phyloP scores from a whole-genome alignment of 2,113 vertebrate species.

The Corythoichthys intestinalis region DNA sequence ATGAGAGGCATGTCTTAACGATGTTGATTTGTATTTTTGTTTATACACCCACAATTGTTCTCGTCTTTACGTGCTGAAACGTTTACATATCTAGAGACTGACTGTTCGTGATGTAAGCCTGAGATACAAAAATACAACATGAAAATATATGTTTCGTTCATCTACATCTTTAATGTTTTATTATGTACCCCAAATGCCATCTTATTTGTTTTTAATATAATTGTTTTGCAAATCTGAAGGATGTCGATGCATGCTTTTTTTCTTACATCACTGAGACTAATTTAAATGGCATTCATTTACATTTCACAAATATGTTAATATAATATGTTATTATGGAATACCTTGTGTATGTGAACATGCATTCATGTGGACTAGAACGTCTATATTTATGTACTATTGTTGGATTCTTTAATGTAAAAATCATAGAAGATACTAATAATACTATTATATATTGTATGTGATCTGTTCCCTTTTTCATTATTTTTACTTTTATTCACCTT shows the following conservation, averaged over 20 bases:
- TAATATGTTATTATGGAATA: slow-evolving; percentile 9
- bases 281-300: slow-evolving; percentile 48
- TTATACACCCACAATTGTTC: slow-evolving; percentile 10
- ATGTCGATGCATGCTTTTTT: slow-evolving; percentile 45
- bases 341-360: slow-evolving; percentile 16
- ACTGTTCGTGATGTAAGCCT: slow-evolving; percentile 57
- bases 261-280: slow-evolving; percentile 38
- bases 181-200: slow-evolving; percentile 37
- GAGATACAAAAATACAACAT: slow-evolving; percentile 61
- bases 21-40: neutral
- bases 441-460: slow-evolving; percentile 12
- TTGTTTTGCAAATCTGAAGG: slow-evolving; percentile 48
- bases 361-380: slow-evolving; percentile 28
- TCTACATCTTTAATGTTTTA: slow-evolving; percentile 30
- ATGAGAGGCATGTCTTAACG: neutral
- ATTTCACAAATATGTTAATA: slow-evolving; percentile 56
- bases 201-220: slow-evolving; percentile 54
- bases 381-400: slow-evolving; percentile 40
- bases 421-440: slow-evolving; percentile 24
- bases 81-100: slow-evolving; percentile 65
- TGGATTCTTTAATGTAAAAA: slow-evolving; percentile 35
- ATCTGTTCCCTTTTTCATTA: slow-evolving; percentile 32
- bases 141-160: neutral
- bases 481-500: slow-evolving; percentile 48
- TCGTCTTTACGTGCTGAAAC: slow-evolving; percentile 37